phyloP scores from a whole-genome alignment of 2,888 invertebrate genomes.

The Cryptophagus acutangulus region DNA sequence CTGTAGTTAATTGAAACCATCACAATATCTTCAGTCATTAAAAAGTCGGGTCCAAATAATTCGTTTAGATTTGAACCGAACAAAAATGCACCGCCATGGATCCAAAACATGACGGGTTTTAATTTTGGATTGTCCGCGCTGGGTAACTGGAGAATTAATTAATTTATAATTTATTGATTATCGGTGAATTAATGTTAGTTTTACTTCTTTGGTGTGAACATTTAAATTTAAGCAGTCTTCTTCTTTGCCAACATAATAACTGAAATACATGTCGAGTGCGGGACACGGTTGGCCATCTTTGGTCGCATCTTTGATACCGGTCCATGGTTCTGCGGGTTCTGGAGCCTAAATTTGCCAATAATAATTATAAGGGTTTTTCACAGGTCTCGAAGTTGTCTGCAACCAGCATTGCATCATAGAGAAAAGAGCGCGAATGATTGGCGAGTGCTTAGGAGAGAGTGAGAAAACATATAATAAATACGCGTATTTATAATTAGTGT shows the following conservation, averaged over 20 bases:
- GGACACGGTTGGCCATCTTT: constrained; percentile 39
- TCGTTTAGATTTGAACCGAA: constrained; percentile 39
- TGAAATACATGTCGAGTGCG: constrained; percentile 32
- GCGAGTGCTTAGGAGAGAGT: too few relatives aligned
- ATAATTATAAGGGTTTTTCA: too few relatives aligned
- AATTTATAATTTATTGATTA: constrained; percentile 1
- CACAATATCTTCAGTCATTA: constrained; percentile 43
- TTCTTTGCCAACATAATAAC: constrained; percentile 49
- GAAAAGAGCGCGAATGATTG: too few relatives aligned
- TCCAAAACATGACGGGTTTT: constrained; percentile 47
- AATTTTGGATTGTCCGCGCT: constrained; percentile 13
- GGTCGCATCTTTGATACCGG: constrained; percentile 39
- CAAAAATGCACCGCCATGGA: constrained; percentile 47
- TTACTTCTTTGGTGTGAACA: constrained; percentile 45
- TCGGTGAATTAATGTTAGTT: too few relatives aligned
- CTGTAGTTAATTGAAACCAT: constrained; percentile 44
- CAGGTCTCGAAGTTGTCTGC: too few relatives aligned
- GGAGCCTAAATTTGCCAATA: too few relatives aligned
- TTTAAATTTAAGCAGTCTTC: constrained; percentile 53
- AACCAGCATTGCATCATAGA: too few relatives aligned
- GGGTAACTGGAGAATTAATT: constrained; percentile 18
- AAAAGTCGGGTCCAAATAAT: constrained; percentile 41
- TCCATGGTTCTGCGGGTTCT: constrained; percentile 42
- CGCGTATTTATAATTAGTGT: too few relatives aligned
- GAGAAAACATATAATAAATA: too few relatives aligned